These are phyloP conservation scores for Ictidomys tridecemlineatus DNA, from an alignment of 2,113 vertebrate genomes.

Conservation along the genomic window DNA sequence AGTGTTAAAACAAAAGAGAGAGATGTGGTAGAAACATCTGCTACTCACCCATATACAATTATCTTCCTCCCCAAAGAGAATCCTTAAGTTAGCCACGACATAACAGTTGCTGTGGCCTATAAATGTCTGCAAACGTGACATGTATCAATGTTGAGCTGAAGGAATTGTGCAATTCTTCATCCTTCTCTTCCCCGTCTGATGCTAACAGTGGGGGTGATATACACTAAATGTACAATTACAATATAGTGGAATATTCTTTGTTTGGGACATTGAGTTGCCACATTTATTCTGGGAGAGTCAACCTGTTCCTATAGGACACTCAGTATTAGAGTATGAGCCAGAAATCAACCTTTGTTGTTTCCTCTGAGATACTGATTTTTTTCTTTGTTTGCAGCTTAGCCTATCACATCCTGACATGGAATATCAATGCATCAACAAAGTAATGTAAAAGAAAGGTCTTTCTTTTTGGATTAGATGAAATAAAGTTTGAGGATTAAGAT, in stretches of 20 bases:
- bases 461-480: conserved; percentile 34
- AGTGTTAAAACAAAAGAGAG: not conserved
- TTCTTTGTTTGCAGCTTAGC: not conserved
- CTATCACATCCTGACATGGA: not conserved
- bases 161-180: not conserved
- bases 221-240: not conserved
- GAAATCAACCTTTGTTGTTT: not conserved
- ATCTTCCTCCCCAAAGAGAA: not conserved
- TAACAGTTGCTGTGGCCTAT: not conserved
- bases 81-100: not conserved
- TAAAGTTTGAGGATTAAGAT: not conserved
- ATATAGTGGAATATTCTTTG: not conserved
- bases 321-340: not conserved
- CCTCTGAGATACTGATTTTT: not conserved
- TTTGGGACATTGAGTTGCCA: not conserved
- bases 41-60: not conserved
- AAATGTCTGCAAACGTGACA: not conserved
- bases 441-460: not conserved
- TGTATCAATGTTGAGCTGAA: not conserved
- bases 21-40: not conserved
- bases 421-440: not conserved
- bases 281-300: not conserved
- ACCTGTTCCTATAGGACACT: not conserved
- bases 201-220: not conserved
- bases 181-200: not conserved